phyloP scores from a whole-genome alignment of 2,888 invertebrate species.

The Dryomyza anilis region DNA sequence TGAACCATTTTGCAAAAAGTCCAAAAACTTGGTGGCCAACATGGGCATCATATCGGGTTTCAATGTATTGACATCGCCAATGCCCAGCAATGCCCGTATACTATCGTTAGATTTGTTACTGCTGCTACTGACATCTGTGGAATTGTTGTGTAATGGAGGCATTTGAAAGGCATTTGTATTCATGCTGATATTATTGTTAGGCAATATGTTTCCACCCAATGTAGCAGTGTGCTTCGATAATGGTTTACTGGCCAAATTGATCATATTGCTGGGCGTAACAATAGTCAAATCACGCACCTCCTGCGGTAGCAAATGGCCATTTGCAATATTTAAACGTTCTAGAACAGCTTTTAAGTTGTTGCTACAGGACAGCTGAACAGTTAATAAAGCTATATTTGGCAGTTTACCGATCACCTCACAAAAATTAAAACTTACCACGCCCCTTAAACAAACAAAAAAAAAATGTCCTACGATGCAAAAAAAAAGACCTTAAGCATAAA shows the following conservation, averaged over 20 bases:
- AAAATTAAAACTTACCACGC: too few relatives aligned
- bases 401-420: too few relatives aligned
- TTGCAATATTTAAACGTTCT: constrained; percentile 29
- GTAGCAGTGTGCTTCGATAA: constrained; percentile 12
- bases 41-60: constrained; percentile 42
- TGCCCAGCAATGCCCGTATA: constrained; percentile 33
- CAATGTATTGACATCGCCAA: constrained; percentile 30
- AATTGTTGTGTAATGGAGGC: background rate
- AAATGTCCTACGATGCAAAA: too few relatives aligned
- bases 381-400: background rate
- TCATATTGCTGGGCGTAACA: constrained; percentile 31
- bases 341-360: constrained; percentile 39
- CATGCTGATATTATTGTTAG: background rate
- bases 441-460: too few relatives aligned
- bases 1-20: constrained; percentile 39
- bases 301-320: constrained; percentile 21
- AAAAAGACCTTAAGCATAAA: too few relatives aligned
- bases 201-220: background rate
- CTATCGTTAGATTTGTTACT: constrained; percentile 32
- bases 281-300: constrained; percentile 36
- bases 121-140: background rate
- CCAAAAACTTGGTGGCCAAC: constrained; percentile 41
- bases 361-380: constrained; percentile 32
- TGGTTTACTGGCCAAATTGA: constrained; percentile 24
- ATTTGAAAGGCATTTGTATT: background rate